Conservation (phyloP, 2,797 vertebrate genomes). For the Gymnothorax reevesii region DNA sequence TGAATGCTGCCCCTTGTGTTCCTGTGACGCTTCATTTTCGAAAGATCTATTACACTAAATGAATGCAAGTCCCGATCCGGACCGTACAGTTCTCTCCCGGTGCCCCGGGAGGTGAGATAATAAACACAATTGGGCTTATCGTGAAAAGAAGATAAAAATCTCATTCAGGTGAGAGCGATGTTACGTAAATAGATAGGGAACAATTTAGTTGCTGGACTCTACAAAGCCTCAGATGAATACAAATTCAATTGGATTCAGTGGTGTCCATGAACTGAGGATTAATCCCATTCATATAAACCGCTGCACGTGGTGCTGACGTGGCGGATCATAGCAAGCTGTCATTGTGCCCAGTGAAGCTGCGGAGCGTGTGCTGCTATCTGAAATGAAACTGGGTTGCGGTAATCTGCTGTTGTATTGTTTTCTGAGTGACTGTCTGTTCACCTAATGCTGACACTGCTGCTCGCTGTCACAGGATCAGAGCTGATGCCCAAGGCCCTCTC, state of each 20-base stretch:
- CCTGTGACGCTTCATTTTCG: not conserved
- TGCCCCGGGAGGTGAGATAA: not conserved
- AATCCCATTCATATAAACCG: not conserved
- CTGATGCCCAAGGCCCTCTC: slow-evolving; percentile 98
- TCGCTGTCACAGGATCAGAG: slow-evolving; percentile 85
- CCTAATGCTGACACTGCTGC: not conserved
- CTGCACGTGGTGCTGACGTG: not conserved
- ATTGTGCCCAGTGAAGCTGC: not conserved
- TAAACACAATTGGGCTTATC: not conserved
- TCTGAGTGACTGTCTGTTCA: not conserved
- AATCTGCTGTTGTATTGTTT: slow-evolving; percentile 9
- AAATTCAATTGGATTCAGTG: not conserved
- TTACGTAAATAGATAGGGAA: slow-evolving; percentile 9
- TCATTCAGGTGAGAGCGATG: not conserved
- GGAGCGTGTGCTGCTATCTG: not conserved
- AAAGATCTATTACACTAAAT: not conserved
- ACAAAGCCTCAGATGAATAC: not conserved
- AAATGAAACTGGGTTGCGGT: not conserved
- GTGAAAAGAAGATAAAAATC: not conserved
- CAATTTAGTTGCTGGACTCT: not conserved
- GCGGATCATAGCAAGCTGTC: not conserved
- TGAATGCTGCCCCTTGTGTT: not conserved
- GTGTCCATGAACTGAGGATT: not conserved
- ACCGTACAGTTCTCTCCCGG: not conserved
- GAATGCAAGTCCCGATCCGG: not conserved